Conservation (phyloP, 2,113 vertebrate genomes). For the Ondatra zibethicus region DNA sequence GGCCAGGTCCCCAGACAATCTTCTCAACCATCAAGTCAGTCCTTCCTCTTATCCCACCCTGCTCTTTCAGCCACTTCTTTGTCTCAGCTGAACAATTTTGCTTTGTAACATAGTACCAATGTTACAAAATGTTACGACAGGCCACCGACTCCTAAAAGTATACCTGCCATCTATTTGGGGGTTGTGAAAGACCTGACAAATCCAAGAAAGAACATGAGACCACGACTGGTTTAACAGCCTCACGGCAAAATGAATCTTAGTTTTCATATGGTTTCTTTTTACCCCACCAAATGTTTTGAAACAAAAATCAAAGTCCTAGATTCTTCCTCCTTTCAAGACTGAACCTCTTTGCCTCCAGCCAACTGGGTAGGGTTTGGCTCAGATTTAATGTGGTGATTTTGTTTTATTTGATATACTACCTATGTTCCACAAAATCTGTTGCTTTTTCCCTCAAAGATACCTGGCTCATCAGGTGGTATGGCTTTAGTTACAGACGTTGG, state of each 20-base stretch:
- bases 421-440: neutral
- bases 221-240: constrained; percentile 61
- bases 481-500: constrained; percentile 12
- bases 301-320: neutral
- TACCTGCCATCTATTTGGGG: constrained; percentile 70
- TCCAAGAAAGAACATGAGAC: constrained; percentile 48
- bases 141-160: constrained; percentile 51
- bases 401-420: neutral
- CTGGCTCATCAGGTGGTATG: neutral
- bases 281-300: neutral
- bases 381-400: constrained; percentile 39
- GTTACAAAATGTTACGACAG: no score
- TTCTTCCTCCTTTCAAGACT: neutral
- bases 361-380: neutral
- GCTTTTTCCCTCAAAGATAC: neutral
- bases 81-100: neutral
- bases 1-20: neutral
- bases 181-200: neutral
- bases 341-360: neutral
- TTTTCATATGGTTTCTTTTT: constrained; percentile 67
- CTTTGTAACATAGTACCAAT: constrained; percentile 36
- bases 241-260: constrained; percentile 52
- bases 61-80: neutral
- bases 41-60: neutral
- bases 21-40: neutral